Evolutionary conservation across 2,888 invertebrate species (phyloP).

Genomic region (Drosophila ezoana): DNA sequence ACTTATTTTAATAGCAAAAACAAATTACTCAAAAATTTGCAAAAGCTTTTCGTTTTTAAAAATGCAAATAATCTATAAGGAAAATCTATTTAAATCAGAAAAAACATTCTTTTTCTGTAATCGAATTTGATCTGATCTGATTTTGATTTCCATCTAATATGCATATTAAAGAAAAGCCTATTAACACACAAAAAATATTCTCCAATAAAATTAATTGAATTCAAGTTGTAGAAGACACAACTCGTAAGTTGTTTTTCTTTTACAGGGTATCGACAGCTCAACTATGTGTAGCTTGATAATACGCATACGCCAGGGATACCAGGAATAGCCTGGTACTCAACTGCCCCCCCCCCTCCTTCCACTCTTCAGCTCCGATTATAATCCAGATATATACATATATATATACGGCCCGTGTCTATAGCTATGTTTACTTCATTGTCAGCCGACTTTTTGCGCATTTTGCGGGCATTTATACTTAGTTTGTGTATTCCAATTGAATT

Average conservation of each 20-base stretch:
- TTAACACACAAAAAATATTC: too few species aligned
- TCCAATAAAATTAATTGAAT: too few species aligned
- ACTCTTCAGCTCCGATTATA: neutral
- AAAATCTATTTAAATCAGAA: too few species aligned
- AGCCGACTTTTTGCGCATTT: conserved; percentile 35
- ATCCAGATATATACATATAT: neutral
- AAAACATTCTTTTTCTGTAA: too few species aligned
- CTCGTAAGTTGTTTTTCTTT: neutral
- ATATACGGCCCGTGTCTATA: neutral
- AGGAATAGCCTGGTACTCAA: conserved; percentile 31
- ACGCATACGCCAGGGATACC: conserved; percentile 56
- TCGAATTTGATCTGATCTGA: too few species aligned
- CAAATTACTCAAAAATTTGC: too few species aligned
- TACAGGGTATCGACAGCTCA: conserved; percentile 24
- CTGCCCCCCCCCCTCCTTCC: neutral
- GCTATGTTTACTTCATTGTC: conserved; percentile 56
- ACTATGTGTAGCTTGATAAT: conserved; percentile 26
- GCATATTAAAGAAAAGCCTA: too few species aligned
- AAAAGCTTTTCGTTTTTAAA: too few species aligned
- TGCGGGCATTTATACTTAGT: conserved; percentile 23
- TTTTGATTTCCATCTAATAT: too few species aligned
- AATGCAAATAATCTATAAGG: too few species aligned
- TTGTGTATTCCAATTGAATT: conserved; percentile 66
- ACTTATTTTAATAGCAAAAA: too few species aligned
- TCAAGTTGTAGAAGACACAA: too few species aligned